phyloP scores from a whole-genome alignment of 2,113 vertebrate species.

The Eonycteris spelaea region DNA sequence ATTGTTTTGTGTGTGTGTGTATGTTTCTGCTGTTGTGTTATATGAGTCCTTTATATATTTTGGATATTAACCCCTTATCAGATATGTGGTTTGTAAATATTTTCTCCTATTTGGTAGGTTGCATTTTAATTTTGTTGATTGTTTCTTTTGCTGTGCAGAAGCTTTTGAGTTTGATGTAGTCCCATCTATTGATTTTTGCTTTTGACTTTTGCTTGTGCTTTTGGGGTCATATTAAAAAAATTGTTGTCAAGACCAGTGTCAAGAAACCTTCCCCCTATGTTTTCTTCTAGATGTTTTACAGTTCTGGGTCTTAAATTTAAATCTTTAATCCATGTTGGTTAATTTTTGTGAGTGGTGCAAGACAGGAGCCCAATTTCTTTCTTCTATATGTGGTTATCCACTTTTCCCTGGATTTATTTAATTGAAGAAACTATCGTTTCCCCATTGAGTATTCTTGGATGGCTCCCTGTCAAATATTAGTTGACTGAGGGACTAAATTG shows the following conservation, averaged over 20 bases:
- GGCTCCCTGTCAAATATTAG: not conserved
- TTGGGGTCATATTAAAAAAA: not conserved
- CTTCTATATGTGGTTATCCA: not conserved
- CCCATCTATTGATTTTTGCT: not conserved
- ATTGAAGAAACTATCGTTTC: not conserved
- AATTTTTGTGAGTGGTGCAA: not conserved
- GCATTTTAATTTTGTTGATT: not conserved
- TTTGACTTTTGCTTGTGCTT: not conserved
- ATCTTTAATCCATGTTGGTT: not conserved
- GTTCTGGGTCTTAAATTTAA: not conserved
- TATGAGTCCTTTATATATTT: not conserved
- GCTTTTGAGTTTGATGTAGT: not conserved
- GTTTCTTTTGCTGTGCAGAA: not conserved
- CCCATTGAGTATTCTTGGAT: not conserved
- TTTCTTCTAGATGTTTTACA: not conserved
- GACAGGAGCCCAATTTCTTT: not conserved
- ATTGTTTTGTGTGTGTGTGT: no score
- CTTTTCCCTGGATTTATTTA: not conserved
- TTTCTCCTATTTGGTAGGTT: not conserved
- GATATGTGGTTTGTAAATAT: not conserved
- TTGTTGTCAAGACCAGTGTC: not conserved
- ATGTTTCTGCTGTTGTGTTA: not conserved
- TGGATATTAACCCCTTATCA: not conserved
- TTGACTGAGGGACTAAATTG: not conserved
- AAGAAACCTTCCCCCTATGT: not conserved